Conservation (phyloP, 2,888 invertebrate species). For the Ophraella communa region DNA sequence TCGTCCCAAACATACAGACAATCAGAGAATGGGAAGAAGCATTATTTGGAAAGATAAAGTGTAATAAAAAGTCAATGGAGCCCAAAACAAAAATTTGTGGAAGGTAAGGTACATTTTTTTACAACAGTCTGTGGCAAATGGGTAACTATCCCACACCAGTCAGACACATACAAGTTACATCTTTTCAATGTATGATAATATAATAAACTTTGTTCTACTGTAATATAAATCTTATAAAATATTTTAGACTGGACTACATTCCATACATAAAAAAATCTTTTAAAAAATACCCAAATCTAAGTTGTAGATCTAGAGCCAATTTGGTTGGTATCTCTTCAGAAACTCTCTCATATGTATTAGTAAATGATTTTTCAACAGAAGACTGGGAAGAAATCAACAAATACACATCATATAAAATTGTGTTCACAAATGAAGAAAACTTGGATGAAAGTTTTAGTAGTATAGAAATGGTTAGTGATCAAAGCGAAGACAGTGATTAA, state of each 20-base stretch:
- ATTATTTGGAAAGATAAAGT: background rate
- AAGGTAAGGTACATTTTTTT: background rate
- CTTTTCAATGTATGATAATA: too few species aligned
- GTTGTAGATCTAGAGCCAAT: background rate
- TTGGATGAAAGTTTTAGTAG: too few species aligned
- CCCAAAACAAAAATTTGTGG: background rate
- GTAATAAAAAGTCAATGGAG: background rate
- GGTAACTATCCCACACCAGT: too few species aligned
- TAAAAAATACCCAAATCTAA: slow-evolving; percentile 1
- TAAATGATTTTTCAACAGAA: background rate
- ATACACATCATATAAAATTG: background rate
- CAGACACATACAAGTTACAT: too few species aligned
- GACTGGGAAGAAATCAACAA: background rate
- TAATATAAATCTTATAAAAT: too few species aligned
- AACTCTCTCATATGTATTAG: background rate
- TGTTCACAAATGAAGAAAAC: too few species aligned
- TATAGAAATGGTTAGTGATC: too few species aligned
- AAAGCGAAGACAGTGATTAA: background rate
- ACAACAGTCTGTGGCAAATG: too few species aligned
- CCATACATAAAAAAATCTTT: slow-evolving; percentile 18
- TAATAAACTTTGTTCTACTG: too few species aligned
- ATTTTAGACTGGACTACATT: background rate
- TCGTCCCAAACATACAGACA: background rate
- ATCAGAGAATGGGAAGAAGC: background rate
- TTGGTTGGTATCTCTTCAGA: slow-evolving; percentile 1